Evolutionary conservation across 2,797 vertebrate species (phyloP).

Genomic region (Antrozous pallidus): DNA sequence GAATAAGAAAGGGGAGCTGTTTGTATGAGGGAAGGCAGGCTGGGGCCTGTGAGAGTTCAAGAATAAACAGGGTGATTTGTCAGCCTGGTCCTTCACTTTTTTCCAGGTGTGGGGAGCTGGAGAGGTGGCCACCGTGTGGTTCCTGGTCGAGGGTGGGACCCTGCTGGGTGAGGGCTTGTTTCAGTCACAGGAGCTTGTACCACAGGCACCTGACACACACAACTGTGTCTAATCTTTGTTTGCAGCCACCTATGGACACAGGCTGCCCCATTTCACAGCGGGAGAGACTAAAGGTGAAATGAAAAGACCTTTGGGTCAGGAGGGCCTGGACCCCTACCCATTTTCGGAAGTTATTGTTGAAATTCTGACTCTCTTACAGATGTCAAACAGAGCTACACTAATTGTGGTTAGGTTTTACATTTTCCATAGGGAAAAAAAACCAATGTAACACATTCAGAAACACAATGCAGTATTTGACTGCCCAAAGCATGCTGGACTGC

Average conservation of each 20-base stretch:
- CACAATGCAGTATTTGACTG: background rate
- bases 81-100: background rate
- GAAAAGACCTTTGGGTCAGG: background rate
- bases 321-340: background rate
- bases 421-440: background rate
- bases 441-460: background rate
- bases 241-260: background rate
- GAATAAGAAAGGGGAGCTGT: background rate
- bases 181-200: background rate
- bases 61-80: constrained; percentile 54
- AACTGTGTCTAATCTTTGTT: background rate
- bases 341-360: background rate
- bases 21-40: background rate
- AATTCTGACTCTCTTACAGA: background rate
- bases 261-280: background rate
- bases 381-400: background rate
- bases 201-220: background rate
- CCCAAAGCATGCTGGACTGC: background rate
- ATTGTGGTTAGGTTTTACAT: background rate
- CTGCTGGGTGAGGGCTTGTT: background rate
- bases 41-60: background rate
- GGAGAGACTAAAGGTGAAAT: background rate
- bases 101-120: background rate
- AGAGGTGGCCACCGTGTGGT: background rate
- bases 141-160: background rate